These are phyloP conservation scores for Oryzias woworae DNA, from an alignment of 2,113 vertebrate species.

Conservation along the genomic window DNA sequence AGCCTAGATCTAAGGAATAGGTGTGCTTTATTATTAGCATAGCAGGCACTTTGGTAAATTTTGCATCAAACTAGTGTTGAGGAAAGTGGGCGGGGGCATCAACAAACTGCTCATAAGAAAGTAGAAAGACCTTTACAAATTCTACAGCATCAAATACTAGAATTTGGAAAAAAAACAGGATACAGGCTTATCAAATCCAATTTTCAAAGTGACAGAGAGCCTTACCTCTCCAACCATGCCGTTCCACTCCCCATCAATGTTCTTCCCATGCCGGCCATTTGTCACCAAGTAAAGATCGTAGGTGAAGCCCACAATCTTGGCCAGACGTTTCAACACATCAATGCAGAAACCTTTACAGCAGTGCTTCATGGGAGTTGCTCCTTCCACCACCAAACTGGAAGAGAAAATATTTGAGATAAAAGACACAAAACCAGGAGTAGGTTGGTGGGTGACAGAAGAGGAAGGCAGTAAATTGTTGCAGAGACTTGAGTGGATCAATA, in stretches of 20 bases:
- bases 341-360: slow-evolving; percentile 98
- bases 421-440: neutral
- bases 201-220: neutral
- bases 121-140: neutral
- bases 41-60: too few relatives aligned
- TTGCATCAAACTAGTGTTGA: too few relatives aligned
- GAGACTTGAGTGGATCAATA: slow-evolving; percentile 10
- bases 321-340: slow-evolving; percentile 90
- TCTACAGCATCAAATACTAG: too few relatives aligned
- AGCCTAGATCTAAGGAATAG: too few relatives aligned
- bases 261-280: slow-evolving; percentile 86
- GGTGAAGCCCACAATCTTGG: slow-evolving; percentile 91
- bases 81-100: too few relatives aligned
- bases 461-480: slow-evolving; percentile 10
- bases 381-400: slow-evolving; percentile 80
- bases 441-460: neutral
- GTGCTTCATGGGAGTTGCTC: slow-evolving; percentile 83
- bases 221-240: slow-evolving; percentile 94
- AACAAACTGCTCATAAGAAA: too few relatives aligned
- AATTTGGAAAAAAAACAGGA: too few relatives aligned
- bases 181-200: neutral
- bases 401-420: slow-evolving; percentile 11
- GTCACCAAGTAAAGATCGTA: slow-evolving; percentile 95
- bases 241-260: slow-evolving; percentile 92
- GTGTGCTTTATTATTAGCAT: too few relatives aligned